These are phyloP conservation scores for Euphydryas editha DNA, from an alignment of 2,888 invertebrate genomes.

Conservation along the genomic window DNA sequence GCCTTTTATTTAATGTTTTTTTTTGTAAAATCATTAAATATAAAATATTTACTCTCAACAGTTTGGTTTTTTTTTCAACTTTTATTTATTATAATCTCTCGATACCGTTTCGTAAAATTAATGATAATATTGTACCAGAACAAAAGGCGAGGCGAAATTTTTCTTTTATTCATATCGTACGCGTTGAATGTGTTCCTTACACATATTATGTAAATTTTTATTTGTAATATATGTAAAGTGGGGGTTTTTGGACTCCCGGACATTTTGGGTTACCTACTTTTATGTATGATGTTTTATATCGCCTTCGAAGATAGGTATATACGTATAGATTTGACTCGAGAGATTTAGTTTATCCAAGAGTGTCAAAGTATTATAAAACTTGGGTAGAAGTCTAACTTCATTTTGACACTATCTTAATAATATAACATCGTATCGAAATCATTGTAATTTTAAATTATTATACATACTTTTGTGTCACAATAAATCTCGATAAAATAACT, in stretches of 20 bases:
- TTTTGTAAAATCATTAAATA: neutral
- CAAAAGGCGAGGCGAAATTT: slow-evolving; percentile 44
- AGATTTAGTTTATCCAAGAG: neutral
- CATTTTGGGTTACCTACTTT: slow-evolving; percentile 36
- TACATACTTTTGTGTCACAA: no score
- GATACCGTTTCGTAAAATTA: slow-evolving; percentile 42
- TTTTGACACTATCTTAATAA: no score
- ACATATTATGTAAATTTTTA: slow-evolving; percentile 51
- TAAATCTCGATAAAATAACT: no score
- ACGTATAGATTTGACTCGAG: neutral
- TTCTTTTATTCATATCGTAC: slow-evolving; percentile 53
- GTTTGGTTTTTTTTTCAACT: neutral
- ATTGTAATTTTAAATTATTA: no score
- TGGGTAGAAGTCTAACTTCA: no score
- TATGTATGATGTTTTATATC: slow-evolving; percentile 27
- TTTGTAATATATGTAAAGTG: slow-evolving; percentile 51
- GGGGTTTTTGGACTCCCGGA: slow-evolving; percentile 44
- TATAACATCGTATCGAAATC: no score
- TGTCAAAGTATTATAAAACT: no score
- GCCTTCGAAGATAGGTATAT: neutral
- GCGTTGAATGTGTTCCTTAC: slow-evolving; percentile 49
- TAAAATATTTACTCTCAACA: neutral
- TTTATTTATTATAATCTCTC: slow-evolving; percentile 9
- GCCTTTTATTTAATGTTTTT: neutral
- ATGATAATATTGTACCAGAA: slow-evolving; percentile 47